phyloP scores from a whole-genome alignment of 2,113 vertebrate species.

The Dicerorhinus sumatrensis region DNA sequence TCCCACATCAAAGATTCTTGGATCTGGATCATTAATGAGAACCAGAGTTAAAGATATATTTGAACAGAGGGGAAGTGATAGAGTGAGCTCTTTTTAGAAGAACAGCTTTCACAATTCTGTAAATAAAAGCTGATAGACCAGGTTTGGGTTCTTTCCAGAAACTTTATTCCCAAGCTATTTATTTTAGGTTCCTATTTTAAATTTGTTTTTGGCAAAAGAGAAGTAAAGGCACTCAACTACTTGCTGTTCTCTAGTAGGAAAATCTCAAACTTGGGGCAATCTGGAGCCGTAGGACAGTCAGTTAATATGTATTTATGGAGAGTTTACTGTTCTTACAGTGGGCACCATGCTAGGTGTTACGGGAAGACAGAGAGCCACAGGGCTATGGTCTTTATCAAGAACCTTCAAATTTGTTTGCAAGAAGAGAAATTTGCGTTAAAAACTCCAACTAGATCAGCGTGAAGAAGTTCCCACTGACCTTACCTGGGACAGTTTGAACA shows the following conservation, averaged over 20 bases:
- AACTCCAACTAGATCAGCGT: rapidly evolving
- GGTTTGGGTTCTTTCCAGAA: constrained; percentile 73
- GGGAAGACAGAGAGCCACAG: background rate
- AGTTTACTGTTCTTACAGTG: background rate
- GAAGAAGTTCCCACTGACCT: background rate
- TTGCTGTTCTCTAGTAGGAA: constrained; percentile 49
- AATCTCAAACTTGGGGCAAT: background rate
- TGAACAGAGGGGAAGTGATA: background rate
- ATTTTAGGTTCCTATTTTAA: constrained; percentile 76
- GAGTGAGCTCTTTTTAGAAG: background rate
- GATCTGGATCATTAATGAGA: background rate
- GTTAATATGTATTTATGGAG: rapidly evolving
- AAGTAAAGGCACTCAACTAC: background rate
- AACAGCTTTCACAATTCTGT: constrained; percentile 38
- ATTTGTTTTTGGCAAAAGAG: constrained; percentile 71
- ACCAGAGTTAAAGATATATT: background rate
- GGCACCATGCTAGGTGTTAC: rapidly evolving
- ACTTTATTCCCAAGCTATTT: constrained; percentile 75
- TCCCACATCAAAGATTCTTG: background rate
- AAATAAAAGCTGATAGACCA: constrained; percentile 70
- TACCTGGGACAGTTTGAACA: background rate
- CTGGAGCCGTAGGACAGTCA: background rate
- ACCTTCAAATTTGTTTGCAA: background rate
- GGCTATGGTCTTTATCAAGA: background rate
- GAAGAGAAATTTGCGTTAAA: background rate